Base-by-base conservation (phyloP, 2,888 invertebrate genomes). In the Drosophila kambysellisi region DNA sequence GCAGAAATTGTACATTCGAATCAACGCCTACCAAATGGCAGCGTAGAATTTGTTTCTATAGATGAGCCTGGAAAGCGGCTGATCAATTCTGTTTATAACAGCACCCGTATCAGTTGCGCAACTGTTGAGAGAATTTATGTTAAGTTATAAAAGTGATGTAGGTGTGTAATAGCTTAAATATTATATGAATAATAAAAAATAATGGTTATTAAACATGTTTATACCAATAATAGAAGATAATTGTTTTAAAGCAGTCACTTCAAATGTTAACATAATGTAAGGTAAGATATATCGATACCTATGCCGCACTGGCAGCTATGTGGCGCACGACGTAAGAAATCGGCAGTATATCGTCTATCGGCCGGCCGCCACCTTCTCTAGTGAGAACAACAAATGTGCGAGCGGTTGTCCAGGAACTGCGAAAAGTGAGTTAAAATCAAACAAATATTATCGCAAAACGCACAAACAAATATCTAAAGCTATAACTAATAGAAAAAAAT, bases 11-110 rank as follows among this genome's bases (percentile, higher is more conserved):
- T 92, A 86, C 95, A 29, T 94, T 92, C 84, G 95, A 95, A 92
- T 95, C 95, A 41, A 82, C 90, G 32, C 93, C 93, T 56, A 96
- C 96, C 30, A 94, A 94, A 62, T 97, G 97, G 97, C 95, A 95
- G 58, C 94, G 97, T 88, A 95, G 94, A 92, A 94, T 96, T 74
- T 93, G 95, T 83, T 94, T 96, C 91, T 97, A 95, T 91, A 94
- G 94, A 84, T 92, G 41, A 79, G 30, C 20, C 17, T 43, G 32
- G 11, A 57, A 43, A 43, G 0, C 9, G 6, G 30, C 30, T 30
- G n/a, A 39, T 30, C 30, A 51, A 3, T 12, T 30, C 51, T 30
- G 50, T 15, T 29, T 50, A n/a, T 51, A 30, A 51, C 30, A 30
- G 30, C 7, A 30, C 3, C 29, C 29, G 50, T 6, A 29, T 17